These are phyloP conservation scores for Prunella strophiata DNA, from an alignment of 2,797 vertebrate species.

Conservation along the genomic window DNA sequence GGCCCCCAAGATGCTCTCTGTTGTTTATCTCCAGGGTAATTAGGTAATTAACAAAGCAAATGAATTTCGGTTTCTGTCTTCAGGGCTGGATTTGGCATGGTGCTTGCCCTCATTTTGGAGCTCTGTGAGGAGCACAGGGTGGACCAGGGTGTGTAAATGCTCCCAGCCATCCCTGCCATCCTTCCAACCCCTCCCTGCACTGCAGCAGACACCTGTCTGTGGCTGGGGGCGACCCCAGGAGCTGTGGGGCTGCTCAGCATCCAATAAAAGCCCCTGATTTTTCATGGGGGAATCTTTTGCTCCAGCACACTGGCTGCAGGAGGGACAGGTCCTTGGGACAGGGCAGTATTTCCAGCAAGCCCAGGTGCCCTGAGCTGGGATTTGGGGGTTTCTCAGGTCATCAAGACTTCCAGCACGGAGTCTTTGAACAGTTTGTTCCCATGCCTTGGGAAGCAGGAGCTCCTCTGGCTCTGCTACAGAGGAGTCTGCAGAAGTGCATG, in stretches of 20 bases:
- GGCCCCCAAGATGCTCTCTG: not conserved
- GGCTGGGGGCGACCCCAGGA: not conserved
- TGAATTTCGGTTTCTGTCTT: slow-evolving; percentile 50
- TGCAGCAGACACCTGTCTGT: not conserved
- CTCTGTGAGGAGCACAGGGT: not conserved
- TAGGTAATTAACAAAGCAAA: slow-evolving; percentile 64
- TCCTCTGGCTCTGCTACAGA: not conserved
- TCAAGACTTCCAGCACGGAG: not conserved
- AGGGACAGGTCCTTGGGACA: not conserved
- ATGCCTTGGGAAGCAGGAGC: not conserved
- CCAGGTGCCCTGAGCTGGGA: not conserved
- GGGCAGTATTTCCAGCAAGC: not conserved
- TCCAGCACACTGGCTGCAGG: not conserved
- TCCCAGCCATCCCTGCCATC: not conserved
- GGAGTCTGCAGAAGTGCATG: not conserved
- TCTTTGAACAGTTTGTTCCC: not conserved
- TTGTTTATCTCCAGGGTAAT: slow-evolving; percentile 49
- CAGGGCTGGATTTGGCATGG: slow-evolving; percentile 2
- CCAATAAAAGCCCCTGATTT: not conserved
- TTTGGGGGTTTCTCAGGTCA: not conserved
- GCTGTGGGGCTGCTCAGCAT: not conserved
- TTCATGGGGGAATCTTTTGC: not conserved
- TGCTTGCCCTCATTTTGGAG: not conserved
- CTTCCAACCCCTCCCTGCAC: not conserved
- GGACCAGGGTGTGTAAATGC: not conserved